Conservation (phyloP, 2,888 invertebrate species). For the Drosophila yooni region DNA sequence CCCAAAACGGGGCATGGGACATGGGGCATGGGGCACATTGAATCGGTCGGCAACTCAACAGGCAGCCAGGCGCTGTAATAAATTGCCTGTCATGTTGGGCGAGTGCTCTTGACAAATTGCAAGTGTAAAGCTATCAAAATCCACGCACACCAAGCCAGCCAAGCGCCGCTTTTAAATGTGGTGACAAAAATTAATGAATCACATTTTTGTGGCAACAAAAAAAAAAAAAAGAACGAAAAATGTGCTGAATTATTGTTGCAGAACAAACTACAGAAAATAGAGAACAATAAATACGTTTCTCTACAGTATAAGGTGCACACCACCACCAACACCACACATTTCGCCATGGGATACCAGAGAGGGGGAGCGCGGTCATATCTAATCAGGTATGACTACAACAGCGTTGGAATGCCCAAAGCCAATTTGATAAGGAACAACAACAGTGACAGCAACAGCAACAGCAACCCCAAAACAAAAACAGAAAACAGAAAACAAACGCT, state of each 20-base stretch:
- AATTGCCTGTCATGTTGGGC: conserved; percentile 64
- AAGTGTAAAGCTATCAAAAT: conserved; percentile 71
- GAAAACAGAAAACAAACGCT: conserved; percentile 29
- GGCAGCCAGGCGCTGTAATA: conserved; percentile 52
- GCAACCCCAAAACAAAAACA: conserved; percentile 34
- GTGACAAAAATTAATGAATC: conserved; percentile 82
- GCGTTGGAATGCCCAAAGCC: conserved; percentile 72
- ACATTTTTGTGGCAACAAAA: conserved; percentile 66
- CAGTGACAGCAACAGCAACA: conserved; percentile 28
- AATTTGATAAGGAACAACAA: conserved; percentile 44
- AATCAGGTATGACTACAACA: conserved; percentile 47
- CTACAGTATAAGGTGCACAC: conserved; percentile 1
- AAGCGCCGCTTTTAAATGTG: conserved; percentile 57
- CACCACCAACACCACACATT: conserved; percentile 27
- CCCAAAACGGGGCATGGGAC: not conserved
- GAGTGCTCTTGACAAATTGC: conserved; percentile 70
- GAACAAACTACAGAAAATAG: conserved; percentile 12
- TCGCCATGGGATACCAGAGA: conserved; percentile 27
- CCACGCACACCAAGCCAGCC: conserved; percentile 23
- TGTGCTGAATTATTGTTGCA: conserved; percentile 27
- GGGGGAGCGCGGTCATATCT: conserved; percentile 58
- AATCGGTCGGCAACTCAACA: conserved; percentile 30
- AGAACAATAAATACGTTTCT: conserved; percentile 1
- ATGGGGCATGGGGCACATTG: conserved; percentile 27
- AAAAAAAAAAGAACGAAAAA: conserved; percentile 49